Conservation (phyloP, 2,113 vertebrate species). For the Paralichthys olivaceus region DNA sequence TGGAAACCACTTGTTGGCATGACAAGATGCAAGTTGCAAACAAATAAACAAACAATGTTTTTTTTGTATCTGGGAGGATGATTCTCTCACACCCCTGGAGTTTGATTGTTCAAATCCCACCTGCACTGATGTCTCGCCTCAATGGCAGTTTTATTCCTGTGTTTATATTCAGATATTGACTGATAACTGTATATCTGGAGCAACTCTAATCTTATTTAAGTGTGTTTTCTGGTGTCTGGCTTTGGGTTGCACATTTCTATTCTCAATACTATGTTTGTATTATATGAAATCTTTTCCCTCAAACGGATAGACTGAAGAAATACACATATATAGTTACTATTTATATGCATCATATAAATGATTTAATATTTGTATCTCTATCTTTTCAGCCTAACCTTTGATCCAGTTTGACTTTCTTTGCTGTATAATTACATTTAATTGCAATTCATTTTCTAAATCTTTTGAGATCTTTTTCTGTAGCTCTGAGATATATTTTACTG, state of each 20-base stretch:
- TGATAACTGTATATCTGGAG: slow-evolving; percentile 12
- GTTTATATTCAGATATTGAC: slow-evolving; percentile 24
- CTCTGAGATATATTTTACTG: too few relatives aligned
- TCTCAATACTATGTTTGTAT: neutral
- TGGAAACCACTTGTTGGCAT: slow-evolving; percentile 73
- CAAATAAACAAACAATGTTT: slow-evolving; percentile 41
- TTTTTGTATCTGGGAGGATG: slow-evolving; percentile 56
- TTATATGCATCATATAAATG: neutral
- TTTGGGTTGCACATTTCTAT: neutral
- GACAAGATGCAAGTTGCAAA: slow-evolving; percentile 55
- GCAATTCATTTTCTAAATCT: too few relatives aligned
- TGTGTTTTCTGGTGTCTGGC: neutral
- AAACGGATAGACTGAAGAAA: too few relatives aligned
- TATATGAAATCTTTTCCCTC: neutral
- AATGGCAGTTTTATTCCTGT: neutral
- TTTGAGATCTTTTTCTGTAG: too few relatives aligned
- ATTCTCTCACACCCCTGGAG: slow-evolving; percentile 47
- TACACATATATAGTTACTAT: neutral
- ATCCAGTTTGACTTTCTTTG: too few relatives aligned
- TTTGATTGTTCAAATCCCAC: slow-evolving; percentile 44
- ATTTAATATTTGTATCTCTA: too few relatives aligned
- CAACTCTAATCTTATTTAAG: neutral
- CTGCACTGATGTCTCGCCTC: slow-evolving; percentile 35
- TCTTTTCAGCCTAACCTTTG: too few relatives aligned
- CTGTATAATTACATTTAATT: too few relatives aligned